These are phyloP conservation scores for Pseudotriccus pelzelni DNA, from an alignment of 2,797 vertebrate genomes.

Conservation along the genomic window DNA sequence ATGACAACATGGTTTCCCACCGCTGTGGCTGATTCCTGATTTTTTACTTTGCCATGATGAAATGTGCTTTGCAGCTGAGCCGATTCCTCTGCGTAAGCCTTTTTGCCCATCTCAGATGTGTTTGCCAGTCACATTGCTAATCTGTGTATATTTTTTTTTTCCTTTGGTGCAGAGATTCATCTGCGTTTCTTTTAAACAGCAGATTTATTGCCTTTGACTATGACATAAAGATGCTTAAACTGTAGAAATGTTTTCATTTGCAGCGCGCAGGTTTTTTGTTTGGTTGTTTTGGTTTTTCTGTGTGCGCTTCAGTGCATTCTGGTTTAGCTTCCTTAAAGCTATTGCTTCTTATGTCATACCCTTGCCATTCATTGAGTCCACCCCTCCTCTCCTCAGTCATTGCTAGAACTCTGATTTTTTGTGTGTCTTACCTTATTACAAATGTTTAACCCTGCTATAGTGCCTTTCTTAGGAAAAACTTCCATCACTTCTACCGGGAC, in stretches of 20 bases:
- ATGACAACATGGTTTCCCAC: conserved; percentile 72
- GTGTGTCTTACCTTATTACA: conserved; percentile 34
- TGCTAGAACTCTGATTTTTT: conserved; percentile 63
- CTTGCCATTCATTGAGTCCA: conserved; percentile 61
- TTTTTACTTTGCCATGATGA: conserved; percentile 75
- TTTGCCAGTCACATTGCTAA: conserved; percentile 96
- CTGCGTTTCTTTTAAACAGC: conserved; percentile 75
- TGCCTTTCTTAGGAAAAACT: neutral
- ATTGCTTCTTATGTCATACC: conserved; percentile 62
- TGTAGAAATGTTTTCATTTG: conserved; percentile 70
- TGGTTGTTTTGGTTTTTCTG: neutral
- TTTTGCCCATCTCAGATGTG: conserved; percentile 73
- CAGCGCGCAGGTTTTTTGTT: conserved; percentile 31
- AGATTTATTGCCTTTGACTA: conserved; percentile 60
- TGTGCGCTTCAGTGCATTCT: conserved; percentile 65
- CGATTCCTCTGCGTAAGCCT: conserved; percentile 69
- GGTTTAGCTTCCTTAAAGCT: conserved; percentile 72
- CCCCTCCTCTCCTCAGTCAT: conserved; percentile 30
- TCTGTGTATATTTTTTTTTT: conserved; percentile 76
- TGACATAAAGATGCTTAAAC: conserved; percentile 63
- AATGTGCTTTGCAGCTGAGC: conserved; percentile 79
- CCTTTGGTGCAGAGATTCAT: conserved; percentile 73
- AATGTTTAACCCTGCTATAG: neutral
- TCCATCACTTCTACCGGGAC: neutral
- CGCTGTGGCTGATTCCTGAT: conserved; percentile 59